These are phyloP conservation scores for Fistularia tabacaria DNA, from an alignment of 2,797 vertebrate genomes.

Conservation along the genomic window DNA sequence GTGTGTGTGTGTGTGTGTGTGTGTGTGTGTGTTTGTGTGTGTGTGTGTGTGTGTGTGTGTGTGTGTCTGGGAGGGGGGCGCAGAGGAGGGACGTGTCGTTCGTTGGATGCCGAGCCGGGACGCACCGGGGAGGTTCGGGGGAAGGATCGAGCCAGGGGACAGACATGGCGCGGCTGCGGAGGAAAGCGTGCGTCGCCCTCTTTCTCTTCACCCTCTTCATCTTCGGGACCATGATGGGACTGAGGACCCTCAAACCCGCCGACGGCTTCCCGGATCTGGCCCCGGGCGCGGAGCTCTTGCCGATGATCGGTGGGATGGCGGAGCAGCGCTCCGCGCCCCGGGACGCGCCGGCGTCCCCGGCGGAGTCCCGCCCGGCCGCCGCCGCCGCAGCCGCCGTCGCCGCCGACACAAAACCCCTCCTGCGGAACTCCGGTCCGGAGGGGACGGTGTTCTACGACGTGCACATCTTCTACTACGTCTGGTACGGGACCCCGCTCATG, in stretches of 20 bases:
- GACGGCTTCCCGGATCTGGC: slow-evolving; percentile 81
- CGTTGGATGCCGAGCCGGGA: no score
- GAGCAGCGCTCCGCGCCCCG: slow-evolving; percentile 70
- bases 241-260: slow-evolving; percentile 82
- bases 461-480: slow-evolving; percentile 86
- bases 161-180: slow-evolving; percentile 81
- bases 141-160: background rate
- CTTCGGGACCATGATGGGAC: slow-evolving; percentile 87
- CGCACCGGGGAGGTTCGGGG: no score
- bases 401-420: slow-evolving; percentile 55
- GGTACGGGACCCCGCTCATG: slow-evolving; percentile 80
- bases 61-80: no score
- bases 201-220: slow-evolving; percentile 85
- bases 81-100: no score
- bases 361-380: slow-evolving; percentile 47
- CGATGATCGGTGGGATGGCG: slow-evolving; percentile 67
- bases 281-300: slow-evolving; percentile 75
- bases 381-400: slow-evolving; percentile 1
- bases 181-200: slow-evolving; percentile 82
- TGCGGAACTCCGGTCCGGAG: slow-evolving; percentile 68
- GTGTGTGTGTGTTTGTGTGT: no score
- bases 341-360: slow-evolving; percentile 62
- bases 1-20: no score
- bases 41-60: no score
- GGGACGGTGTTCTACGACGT: slow-evolving; percentile 81